These are phyloP conservation scores for Exocentrus adspersus DNA, from an alignment of 2,888 invertebrate genomes.

Conservation along the genomic window DNA sequence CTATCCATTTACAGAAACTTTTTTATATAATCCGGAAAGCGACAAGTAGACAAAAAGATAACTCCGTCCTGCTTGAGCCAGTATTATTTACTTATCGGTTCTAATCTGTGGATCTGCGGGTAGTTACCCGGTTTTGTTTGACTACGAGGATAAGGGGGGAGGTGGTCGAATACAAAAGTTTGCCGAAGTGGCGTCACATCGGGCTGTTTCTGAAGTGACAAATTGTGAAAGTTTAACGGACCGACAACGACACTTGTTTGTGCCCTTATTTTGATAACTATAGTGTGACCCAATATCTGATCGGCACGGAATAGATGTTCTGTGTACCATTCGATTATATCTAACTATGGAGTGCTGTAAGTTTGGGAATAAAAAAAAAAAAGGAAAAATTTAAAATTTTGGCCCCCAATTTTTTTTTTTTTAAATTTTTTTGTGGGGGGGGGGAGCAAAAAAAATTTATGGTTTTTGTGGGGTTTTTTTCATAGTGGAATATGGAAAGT, in stretches of 20 bases:
- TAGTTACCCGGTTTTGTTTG: neutral
- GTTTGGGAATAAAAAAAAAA: too few relatives aligned
- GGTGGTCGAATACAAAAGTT: conserved; percentile 7
- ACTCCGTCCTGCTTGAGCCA: neutral
- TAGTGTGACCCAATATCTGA: too few relatives aligned
- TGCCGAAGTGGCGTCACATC: neutral
- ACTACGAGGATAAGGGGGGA: neutral
- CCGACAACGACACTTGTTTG: neutral
- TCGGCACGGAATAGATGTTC: too few relatives aligned
- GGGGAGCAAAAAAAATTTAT: too few relatives aligned
- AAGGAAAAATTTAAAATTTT: too few relatives aligned
- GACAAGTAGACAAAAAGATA: neutral
- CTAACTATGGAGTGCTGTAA: too few relatives aligned
- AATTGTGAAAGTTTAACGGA: conserved; percentile 4
- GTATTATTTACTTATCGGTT: neutral
- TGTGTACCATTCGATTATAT: too few relatives aligned
- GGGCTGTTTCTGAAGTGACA: neutral
- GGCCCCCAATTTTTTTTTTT: too few relatives aligned
- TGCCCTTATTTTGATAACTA: neutral
- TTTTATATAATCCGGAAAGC: neutral
- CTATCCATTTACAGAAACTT: neutral
- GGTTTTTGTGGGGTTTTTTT: too few relatives aligned
- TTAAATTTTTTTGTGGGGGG: too few relatives aligned
- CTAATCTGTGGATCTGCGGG: neutral
- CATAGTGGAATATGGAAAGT: too few relatives aligned